Base-by-base conservation (phyloP, 2,888 invertebrate genomes). In the Coenonympha glycerion region DNA sequence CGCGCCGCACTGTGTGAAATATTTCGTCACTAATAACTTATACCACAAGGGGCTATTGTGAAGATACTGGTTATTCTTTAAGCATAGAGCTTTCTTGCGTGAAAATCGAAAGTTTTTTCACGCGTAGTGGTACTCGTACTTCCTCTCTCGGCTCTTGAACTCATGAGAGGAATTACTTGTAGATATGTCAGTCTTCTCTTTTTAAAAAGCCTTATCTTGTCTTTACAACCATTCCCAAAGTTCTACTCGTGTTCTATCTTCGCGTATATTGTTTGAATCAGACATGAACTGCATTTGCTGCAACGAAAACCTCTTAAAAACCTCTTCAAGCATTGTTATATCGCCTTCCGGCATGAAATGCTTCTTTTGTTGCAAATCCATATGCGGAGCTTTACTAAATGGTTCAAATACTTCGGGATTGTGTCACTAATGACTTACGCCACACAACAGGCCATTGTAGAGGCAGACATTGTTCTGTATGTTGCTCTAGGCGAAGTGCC, bases 21-120 rank as follows among this genome's bases (percentile, higher is more conserved):
- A n/a, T 26, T 18, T 13, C 22, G 13, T 49, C 30, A 31, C 30
- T 22, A 37, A 30, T 39, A 49, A 49, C 44, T 49, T 22, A 49
- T 22, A 28, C 37, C 30, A 33, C 28, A 26, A 21, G 36, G 18
- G 18, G 21, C 49, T 18, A 44, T 31, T 44, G n/a, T 28, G 28
- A 28, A 11, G 11, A 9, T 3, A 28, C 28, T 28, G n/a, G 28
- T n/a, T 9, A 11, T n/a, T 11, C 4, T n/a, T n/a, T 9, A n/a
- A 11, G n/a, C 28, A 9, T 28, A 9, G 11, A 3, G n/a, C 9
- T n/a, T n/a, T n/a, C n/a, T n/a, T n/a, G n/a, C n/a, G n/a, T n/a
- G n/a, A n/a, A n/a, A n/a, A n/a, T n/a, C n/a, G n/a, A n/a, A n/a
- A n/a, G n/a, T n/a, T n/a, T n/a, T n/a, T n/a, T n/a, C n/a, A n/a